phyloP scores from a whole-genome alignment of 2,113 vertebrate genomes.

The Verasper variegatus region DNA sequence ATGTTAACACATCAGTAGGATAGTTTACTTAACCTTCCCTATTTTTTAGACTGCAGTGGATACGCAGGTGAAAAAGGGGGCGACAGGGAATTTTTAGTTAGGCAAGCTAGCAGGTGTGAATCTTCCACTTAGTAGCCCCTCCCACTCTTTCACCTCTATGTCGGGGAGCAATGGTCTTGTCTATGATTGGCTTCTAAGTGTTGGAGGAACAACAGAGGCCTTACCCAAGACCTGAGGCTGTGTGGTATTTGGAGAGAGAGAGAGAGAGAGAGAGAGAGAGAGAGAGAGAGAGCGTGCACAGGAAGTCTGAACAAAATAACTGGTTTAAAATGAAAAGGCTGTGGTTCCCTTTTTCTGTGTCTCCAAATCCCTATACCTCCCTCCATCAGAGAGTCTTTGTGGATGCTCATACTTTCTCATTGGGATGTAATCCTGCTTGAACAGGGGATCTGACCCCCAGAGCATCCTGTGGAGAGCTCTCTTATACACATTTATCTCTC shows the following conservation, averaged over 20 bases:
- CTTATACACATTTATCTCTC: slow-evolving; percentile 43
- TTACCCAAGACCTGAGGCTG: slow-evolving; percentile 39
- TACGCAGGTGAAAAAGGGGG: too few relatives aligned
- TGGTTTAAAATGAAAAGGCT: slow-evolving; percentile 67
- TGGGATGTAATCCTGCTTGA: slow-evolving; percentile 74
- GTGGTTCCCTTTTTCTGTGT: slow-evolving; percentile 64
- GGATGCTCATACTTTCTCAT: slow-evolving; percentile 70
- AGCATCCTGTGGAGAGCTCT: slow-evolving; percentile 46
- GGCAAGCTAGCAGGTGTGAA: slow-evolving; percentile 50
- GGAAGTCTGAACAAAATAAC: slow-evolving; percentile 70
- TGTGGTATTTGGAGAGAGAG: slow-evolving; percentile 34
- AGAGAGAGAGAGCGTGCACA: slow-evolving; percentile 9
- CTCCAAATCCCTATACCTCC: slow-evolving; percentile 60
- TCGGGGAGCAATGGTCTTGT: slow-evolving; percentile 3
- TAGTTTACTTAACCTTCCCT: too few relatives aligned
- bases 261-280: neutral
- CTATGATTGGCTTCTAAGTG: slow-evolving; percentile 35
- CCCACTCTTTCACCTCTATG: slow-evolving; percentile 4
- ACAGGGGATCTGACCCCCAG: slow-evolving; percentile 51
- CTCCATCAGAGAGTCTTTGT: slow-evolving; percentile 64
- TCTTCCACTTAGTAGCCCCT: slow-evolving; percentile 21
- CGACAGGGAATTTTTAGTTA: neutral
- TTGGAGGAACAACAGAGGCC: slow-evolving; percentile 48
- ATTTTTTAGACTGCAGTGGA: too few relatives aligned
- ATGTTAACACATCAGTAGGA: too few relatives aligned